Evolutionary conservation across 2,888 invertebrate species (phyloP).

Genomic region (Oscheius sp.): DNA sequence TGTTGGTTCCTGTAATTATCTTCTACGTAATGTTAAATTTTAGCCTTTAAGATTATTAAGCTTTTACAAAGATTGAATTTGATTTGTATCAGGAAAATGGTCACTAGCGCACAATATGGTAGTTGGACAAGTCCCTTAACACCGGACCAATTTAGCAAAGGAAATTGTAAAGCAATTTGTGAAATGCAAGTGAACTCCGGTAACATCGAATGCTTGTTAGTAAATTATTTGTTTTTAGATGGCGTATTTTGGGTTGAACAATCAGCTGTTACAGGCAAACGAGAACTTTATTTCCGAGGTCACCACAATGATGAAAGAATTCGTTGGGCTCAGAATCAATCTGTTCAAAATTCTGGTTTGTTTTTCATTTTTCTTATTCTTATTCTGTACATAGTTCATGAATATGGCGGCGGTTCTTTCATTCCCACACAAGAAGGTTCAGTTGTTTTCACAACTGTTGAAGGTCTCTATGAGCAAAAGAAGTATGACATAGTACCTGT

Average conservation of each 20-base stretch:
- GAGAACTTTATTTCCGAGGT: constrained; percentile 44
- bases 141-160: constrained; percentile 51
- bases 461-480: constrained; percentile 44
- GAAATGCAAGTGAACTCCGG: constrained; percentile 51
- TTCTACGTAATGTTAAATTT: too few relatives aligned
- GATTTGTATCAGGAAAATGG: constrained; percentile 31
- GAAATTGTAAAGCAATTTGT: constrained; percentile 56
- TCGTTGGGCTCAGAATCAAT: constrained; percentile 46
- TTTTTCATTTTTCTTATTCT: not conserved
- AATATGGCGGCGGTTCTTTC: constrained; percentile 73
- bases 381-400: constrained; percentile 72
- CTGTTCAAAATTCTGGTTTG: constrained; percentile 43
- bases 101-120: constrained; percentile 48
- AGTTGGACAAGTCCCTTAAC: constrained; percentile 57
- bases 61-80: too few relatives aligned
- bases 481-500: constrained; percentile 28
- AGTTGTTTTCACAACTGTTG: constrained; percentile 44
- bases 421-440: constrained; percentile 67
- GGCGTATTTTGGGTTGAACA: constrained; percentile 61
- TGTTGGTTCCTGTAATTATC: too few relatives aligned
- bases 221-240: constrained; percentile 21
- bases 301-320: constrained; percentile 15
- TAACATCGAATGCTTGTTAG: not conserved
- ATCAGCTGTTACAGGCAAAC: constrained; percentile 50
- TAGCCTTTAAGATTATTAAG: too few relatives aligned